phyloP scores from a whole-genome alignment of 2,888 invertebrate genomes.

The Drosophila tanythrix region DNA sequence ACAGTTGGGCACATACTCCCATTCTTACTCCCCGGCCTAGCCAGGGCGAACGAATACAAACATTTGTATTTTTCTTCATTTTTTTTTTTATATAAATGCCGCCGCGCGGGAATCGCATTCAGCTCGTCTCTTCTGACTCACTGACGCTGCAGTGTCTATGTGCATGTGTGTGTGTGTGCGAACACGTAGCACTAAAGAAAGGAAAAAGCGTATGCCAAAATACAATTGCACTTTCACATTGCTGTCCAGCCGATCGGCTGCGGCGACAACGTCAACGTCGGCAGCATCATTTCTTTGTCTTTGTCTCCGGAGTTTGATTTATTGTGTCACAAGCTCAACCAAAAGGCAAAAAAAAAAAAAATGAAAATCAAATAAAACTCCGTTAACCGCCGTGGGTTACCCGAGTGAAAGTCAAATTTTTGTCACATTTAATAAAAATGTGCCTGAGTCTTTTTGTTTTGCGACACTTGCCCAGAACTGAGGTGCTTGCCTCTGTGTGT shows the following conservation, averaged over 20 bases:
- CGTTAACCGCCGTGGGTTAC: neutral
- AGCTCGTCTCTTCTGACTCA: conserved; percentile 25
- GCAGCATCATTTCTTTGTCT: conserved; percentile 51
- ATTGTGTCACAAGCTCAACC: conserved; percentile 71
- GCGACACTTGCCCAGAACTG: conserved; percentile 40
- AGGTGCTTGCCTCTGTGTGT: conserved; percentile 24
- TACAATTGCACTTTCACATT: conserved; percentile 62
- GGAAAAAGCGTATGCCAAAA: conserved; percentile 42
- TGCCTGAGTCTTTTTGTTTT: conserved; percentile 17
- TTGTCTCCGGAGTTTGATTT: conserved; percentile 37
- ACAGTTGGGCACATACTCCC: conserved; percentile 32
- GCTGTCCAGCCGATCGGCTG: conserved; percentile 46
- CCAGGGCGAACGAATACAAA: conserved; percentile 39
- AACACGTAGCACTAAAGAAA: conserved; percentile 40
- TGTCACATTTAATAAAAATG: conserved; percentile 45
- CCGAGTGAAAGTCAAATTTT: conserved; percentile 54
- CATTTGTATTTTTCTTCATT: conserved; percentile 8
- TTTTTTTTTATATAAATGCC: conserved; percentile 43
- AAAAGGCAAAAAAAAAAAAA: conserved; percentile 17
- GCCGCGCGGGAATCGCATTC: conserved; percentile 36
- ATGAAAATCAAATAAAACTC: conserved; percentile 15
- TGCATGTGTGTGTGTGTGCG: conserved; percentile 20
- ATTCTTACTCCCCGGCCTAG: conserved; percentile 38
- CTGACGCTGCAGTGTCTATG: conserved; percentile 15
- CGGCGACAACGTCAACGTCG: conserved; percentile 29